Evolutionary conservation across 2,797 vertebrate species (phyloP), one percentile per base, ranked within the genome.

Genomic region (Lindbergichthys nudifrons): DNA sequence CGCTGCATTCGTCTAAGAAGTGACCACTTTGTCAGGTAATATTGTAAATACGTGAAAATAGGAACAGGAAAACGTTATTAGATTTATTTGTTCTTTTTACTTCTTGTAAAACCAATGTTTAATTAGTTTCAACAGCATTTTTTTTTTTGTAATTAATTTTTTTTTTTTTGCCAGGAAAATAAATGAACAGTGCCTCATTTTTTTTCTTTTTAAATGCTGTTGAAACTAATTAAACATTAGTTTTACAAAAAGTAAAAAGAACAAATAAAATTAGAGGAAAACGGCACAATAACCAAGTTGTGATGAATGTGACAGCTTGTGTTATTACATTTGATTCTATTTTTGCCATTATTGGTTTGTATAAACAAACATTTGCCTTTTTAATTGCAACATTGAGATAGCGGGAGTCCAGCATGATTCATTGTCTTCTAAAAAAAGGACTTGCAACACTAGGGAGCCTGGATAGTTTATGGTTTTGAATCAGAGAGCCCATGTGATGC

Each of bases 371-470:
- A 87, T 87, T 87, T 84, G 75, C 85, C 87, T 80, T 45, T 64
- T 53, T 88, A 88, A 87, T 89, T 82, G 82, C 66, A 75, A 82
- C 73, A 84, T 67, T 70, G 74, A 77, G 51, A 86, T 68, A 57
- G 61, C 66, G 58, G 69, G 65, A 80, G 69, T 77, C 82, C 66
- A 48, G 56, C 7, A 1, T 86, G 72, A 90, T 70, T 70, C 83
- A 88, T 88, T 86, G 61, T 87, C 74, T 77, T 65, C 63, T 68
- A 66, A 63, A 66, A 77, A 67, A 48, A n/a, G 26, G 46, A 63
- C 19, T 47, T 32, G 13, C 19, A 79, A 32, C 54, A 61, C 56
- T 5, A 9, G 57, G 70, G 70, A 77, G 53, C 53, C 1, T 45
- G 30, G 57, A 65, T 9, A 53, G 52, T 75, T 79, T 73, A 71